These are phyloP conservation scores for Pyrgilauda ruficollis DNA, from an alignment of 2,113 vertebrate species.

Conservation along the genomic window DNA sequence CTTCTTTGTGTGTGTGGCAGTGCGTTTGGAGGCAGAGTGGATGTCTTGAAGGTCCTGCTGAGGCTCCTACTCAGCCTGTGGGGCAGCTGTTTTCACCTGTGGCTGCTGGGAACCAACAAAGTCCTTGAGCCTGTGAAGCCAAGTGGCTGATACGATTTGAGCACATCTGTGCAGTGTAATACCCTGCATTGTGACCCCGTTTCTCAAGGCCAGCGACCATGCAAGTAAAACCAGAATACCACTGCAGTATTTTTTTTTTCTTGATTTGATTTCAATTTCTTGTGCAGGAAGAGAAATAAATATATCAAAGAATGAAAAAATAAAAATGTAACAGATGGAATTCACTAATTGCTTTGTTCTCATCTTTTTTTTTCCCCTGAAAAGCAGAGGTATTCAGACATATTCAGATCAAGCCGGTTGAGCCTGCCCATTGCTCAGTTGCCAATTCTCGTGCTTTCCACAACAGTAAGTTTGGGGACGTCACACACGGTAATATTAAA, in stretches of 20 bases:
- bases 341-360: not conserved
- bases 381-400: not conserved
- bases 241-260: not conserved
- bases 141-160: not conserved
- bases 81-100: not conserved
- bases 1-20: fast-evolving
- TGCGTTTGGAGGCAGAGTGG: fast-evolving
- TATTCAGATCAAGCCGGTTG: fast-evolving
- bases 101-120: not conserved
- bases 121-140: not conserved
- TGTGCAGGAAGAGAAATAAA: not conserved
- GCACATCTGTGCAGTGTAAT: not conserved
- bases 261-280: not conserved
- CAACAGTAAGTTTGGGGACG: not conserved
- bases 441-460: not conserved
- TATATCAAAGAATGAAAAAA: not conserved
- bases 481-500: not conserved
- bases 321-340: not conserved
- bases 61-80: not conserved
- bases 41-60: not conserved
- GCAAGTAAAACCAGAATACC: not conserved
- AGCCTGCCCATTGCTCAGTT: not conserved
- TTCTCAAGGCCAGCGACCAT: not conserved
- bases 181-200: fast-evolving
- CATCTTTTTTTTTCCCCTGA: not conserved